Percentiles rank a stretch among this genome's conserved stretches.
Evolutionary conservation across 2,888 invertebrate genomes (phyloP).

Genomic region (Erebia palarica): DNA sequence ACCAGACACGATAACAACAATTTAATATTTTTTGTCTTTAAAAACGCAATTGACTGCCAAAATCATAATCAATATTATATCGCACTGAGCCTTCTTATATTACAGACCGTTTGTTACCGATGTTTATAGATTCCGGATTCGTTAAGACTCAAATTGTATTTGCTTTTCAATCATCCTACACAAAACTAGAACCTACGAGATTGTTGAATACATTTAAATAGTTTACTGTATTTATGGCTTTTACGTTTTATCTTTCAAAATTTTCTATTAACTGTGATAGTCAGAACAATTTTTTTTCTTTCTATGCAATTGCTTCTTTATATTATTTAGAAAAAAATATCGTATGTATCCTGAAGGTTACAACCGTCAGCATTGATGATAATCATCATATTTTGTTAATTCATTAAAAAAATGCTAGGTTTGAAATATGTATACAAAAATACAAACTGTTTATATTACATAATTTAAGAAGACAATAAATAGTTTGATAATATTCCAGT

Average conservation of each 20-base stretch:
- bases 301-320: not conserved
- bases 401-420: not conserved
- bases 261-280: not conserved
- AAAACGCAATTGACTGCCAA: too few relatives aligned
- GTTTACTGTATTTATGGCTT: not conserved
- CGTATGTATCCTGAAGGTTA: too few relatives aligned
- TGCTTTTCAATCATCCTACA: not conserved
- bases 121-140: not conserved
- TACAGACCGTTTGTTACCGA: not conserved
- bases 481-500: not conserved
- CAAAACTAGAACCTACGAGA: not conserved
- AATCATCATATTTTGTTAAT: not conserved
- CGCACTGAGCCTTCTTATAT: too few relatives aligned
- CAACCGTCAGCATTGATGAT: too few relatives aligned
- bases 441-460: too few relatives aligned
- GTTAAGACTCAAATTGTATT: not conserved
- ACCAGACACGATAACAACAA: too few relatives aligned
- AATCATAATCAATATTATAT: too few relatives aligned
- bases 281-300: not conserved
- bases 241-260: not conserved
- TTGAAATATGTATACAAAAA: not conserved
- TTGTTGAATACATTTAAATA: constrained; percentile 5
- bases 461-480: not conserved
- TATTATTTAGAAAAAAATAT: too few relatives aligned
- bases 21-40: too few relatives aligned